Evolutionary conservation across 2,113 vertebrate genomes (phyloP).

Genomic region (Poecilia latipinna): DNA sequence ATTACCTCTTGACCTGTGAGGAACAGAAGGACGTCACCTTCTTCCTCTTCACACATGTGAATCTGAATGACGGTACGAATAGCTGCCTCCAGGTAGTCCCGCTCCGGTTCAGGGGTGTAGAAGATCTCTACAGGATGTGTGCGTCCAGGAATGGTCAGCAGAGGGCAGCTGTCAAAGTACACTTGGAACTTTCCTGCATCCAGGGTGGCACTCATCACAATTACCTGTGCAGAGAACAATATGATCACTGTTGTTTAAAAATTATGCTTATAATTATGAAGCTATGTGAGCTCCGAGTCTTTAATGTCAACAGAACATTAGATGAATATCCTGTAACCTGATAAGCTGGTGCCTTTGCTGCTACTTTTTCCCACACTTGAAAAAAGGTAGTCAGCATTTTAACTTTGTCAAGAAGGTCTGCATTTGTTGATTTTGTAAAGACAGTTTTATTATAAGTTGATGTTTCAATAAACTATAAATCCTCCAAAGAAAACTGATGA

Average conservation of each 20-base stretch:
- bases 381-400: neutral
- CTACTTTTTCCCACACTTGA: neutral
- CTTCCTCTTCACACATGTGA: slow-evolving; percentile 99
- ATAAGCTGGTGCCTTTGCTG: too few species aligned
- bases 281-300: neutral
- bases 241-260: neutral
- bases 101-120: slow-evolving; percentile 97
- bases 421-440: too few species aligned
- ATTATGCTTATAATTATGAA: too few species aligned
- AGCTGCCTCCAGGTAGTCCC: slow-evolving; percentile 97
- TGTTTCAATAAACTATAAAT: neutral
- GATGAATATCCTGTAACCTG: too few species aligned
- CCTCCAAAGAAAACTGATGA: neutral
- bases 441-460: too few species aligned
- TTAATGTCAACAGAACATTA: too few species aligned
- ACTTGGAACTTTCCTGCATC: slow-evolving; percentile 99
- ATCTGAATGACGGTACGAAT: slow-evolving; percentile 99
- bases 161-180: slow-evolving; percentile 97
- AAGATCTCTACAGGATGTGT: slow-evolving; percentile 99
- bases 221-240: slow-evolving; percentile 64
- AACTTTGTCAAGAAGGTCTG: neutral
- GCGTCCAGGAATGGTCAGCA: slow-evolving; percentile 96
- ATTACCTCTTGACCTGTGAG: slow-evolving; percentile 98
- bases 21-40: slow-evolving; percentile 95
- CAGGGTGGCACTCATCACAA: slow-evolving; percentile 98